Evolutionary conservation across 2,797 vertebrate genomes (phyloP), one percentile per base, ranked within the genome.

Genomic region (Rhinichthys osculus): DNA sequence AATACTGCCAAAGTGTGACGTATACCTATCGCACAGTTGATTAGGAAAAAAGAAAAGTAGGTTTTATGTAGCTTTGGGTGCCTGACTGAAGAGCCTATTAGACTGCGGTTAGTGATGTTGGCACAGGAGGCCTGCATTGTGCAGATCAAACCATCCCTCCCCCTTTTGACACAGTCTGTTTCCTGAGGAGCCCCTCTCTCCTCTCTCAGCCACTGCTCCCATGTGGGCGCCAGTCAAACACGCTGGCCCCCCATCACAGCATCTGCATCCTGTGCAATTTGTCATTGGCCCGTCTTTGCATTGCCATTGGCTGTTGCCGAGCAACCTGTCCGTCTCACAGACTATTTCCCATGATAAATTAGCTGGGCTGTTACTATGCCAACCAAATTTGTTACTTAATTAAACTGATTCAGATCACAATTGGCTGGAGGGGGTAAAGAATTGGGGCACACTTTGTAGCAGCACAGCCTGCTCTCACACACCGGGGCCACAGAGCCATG

Each of bases 371-470:
- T 97, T 98, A 95, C 97, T 96, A 97, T 97, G 96, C 96, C 97
- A 96, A 98, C 97, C 96, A 93, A 96, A 95, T 97, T 97, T 98
- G 96, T 97, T 97, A 97, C 96, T 97, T 98, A 97, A 98, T 98
- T 97, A 96, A 97, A 97, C 95, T 96, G 96, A 96, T 97, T 97
- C 95, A 90, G 95, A 96, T 97, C 94, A 88, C 94, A 96, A 96
- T 95, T 96, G 96, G 95, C 95, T 96, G 91, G 92, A 91, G 89
- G 94, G 94, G 93, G 91, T 93, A 92, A 92, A 87, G 92, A 90
- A 92, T 90, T 88, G 89, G 92, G 88, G 92, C 90, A 85, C 71
- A 90, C 91, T 92, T 89, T 90, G 92, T 91, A 91, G 88, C 50
- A 8, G 64, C 44, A 81, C 30, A 81, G 47, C 30, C 30, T 81